These are phyloP conservation scores for Lymantria monacha DNA, from an alignment of 2,888 invertebrate species.

Conservation along the genomic window DNA sequence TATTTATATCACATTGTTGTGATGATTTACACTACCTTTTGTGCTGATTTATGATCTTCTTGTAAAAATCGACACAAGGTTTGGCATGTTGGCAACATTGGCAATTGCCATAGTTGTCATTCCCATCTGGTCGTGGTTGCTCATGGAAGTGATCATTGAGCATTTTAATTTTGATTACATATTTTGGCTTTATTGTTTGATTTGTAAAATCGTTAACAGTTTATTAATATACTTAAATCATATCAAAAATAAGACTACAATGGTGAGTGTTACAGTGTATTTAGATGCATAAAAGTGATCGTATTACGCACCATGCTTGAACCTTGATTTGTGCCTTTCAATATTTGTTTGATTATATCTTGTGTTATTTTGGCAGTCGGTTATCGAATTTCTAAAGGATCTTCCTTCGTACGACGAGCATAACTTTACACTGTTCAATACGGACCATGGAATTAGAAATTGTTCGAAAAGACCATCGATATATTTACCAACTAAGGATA, in stretches of 20 bases:
- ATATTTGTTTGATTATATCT: constrained; percentile 30
- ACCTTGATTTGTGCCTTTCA: constrained; percentile 39
- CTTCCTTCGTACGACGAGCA: constrained; percentile 94
- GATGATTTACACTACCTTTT: no score
- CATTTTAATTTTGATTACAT: constrained; percentile 55
- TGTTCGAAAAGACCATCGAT: constrained; percentile 94
- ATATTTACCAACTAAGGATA: constrained; percentile 95
- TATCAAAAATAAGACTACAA: constrained; percentile 43
- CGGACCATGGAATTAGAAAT: constrained; percentile 91
- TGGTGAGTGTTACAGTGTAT: constrained; percentile 59
- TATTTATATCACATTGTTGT: no score
- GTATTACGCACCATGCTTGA: constrained; percentile 42
- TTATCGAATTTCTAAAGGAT: constrained; percentile 94
- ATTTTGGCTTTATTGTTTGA: constrained; percentile 44
- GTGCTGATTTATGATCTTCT: no score
- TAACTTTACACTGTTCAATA: constrained; percentile 95
- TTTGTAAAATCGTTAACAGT: constrained; percentile 36
- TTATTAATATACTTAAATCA: constrained; percentile 27
- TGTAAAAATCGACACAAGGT: no score
- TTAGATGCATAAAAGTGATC: constrained; percentile 16
- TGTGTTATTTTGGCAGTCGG: constrained; percentile 84
- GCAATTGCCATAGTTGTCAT: constrained; percentile 40
- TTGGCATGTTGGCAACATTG: background rate
- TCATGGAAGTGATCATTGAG: constrained; percentile 35
- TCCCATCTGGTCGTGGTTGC: constrained; percentile 54